These are phyloP conservation scores for Neodiprion pinetum DNA, from an alignment of 1,140 invertebrate species.

Conservation along the genomic window DNA sequence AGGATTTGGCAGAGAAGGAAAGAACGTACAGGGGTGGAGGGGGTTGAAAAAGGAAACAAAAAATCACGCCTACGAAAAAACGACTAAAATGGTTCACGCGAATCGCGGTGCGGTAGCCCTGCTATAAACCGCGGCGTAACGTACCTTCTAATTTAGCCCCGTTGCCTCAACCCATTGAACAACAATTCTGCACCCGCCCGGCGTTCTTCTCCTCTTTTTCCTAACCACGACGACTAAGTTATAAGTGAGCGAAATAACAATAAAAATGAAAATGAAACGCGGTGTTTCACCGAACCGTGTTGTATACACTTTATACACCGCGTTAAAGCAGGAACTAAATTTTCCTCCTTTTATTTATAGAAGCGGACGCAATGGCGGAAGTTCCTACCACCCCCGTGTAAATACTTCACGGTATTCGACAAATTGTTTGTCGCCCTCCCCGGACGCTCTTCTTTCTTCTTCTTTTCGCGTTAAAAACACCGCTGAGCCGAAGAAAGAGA, in stretches of 20 bases:
- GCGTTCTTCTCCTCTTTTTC: neutral
- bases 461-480: neutral
- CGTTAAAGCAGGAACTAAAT: conserved; percentile 2
- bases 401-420: neutral
- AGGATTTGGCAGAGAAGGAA: too few relatives aligned
- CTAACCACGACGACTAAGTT: neutral
- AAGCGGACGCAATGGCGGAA: too few relatives aligned
- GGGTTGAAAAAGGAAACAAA: too few relatives aligned
- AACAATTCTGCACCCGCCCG: neutral
- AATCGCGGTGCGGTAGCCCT: too few relatives aligned
- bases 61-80: too few relatives aligned
- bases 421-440: neutral
- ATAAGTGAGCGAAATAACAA: conserved; percentile 2
- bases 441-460: too few relatives aligned
- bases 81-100: too few relatives aligned
- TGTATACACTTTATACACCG: neutral
- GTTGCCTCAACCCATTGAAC: too few relatives aligned
- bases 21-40: too few relatives aligned
- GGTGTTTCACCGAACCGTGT: neutral
- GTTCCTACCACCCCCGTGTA: neutral
- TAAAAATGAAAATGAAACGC: conserved; percentile 8
- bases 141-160: too few relatives aligned
- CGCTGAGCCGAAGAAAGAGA: neutral
- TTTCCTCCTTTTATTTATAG: neutral
- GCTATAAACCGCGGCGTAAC: too few relatives aligned